Evolutionary conservation across 2,113 vertebrate genomes (phyloP), one percentile per base, ranked within the genome.

Genomic region (Laterallus jamaicensis): DNA sequence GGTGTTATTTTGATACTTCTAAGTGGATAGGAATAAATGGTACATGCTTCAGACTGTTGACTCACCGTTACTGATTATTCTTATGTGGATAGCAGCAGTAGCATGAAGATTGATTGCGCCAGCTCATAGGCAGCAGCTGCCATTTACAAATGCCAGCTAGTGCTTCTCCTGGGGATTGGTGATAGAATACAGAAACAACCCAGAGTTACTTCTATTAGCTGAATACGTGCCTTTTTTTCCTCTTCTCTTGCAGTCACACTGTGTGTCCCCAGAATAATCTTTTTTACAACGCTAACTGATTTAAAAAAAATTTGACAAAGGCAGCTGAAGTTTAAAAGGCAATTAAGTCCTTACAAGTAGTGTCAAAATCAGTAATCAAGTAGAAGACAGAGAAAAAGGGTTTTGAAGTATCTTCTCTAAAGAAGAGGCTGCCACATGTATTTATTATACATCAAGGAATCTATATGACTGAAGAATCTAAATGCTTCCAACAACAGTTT

Each of bases 61-160:
- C 70, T 93, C 83, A 32, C 44, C 73, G 92, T 42, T 44, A 52
- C 70, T 93, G 83, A 73, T 73, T 87, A 67, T 91, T 86, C 74
- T 90, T 84, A 35, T 32, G 60, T 58, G 92, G 84, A 63, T 87
- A 91, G 50, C 74, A 77, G 83, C 67, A 79, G 86, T 1, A 94
- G 81, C 88, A 74, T 20, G 74, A 97, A 94, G 96, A 96, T 95
- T 95, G 88, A 97, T 96, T 94, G 87, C 59, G 1, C 55, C 87
- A 56, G 70, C 19, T 40, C n/a, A 5, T 14, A 91, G 77, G 83
- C 81, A 74, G 81, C 96, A 96, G 83, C 91, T 96, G 96, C 86
- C 93, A 94, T 96, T 97, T 97, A 77, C 77, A 94, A 91, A 93
- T 73, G 91, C 86, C 92, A 94, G 67, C 69, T 29, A 82, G 49